Base-by-base conservation (phyloP, 92 coral and sea anemone genomes). In the Micromussa lordhowensis region DNA sequence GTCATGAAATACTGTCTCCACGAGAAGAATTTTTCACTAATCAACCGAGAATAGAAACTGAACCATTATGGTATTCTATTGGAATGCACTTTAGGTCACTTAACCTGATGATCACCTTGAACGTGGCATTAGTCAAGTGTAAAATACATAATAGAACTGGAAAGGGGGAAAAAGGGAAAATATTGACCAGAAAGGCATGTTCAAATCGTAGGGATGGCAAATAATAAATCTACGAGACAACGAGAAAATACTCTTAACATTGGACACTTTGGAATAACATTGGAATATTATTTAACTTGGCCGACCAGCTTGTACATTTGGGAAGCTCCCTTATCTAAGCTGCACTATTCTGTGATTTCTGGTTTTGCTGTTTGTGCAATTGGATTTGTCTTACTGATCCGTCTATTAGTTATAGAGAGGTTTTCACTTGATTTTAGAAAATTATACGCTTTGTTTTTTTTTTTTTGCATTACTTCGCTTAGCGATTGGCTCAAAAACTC, bases 131-230 rank as follows among this genome's bases (percentile, higher is more conserved):
- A 11, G 30, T 12, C 53, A 76, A 44, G 11, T 44, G 80, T 11
- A 22, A 76, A 76, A 36, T 58, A 8, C 3, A 76, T n/a, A 76
- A 22, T 5, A 12, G 80, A 15, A 40, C 30, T 76, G 80, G 16
- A 36, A 44, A 6, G 80, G 14, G 22, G 11, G 58, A 26, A 76
- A 5, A 24, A 7, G 19, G 80, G 2, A 76, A 44, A 44, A 24
- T 76, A 76, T 76, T 76, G 31, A 76, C 54, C 28, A 76, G 11
- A 44, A n/a, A 76, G 80, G 80, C 80, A 76, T 44, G 80, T 76
- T 40, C 21, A n/a, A 36, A 38, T 76, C 14, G 11, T 5, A 24
- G 15, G 34, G 22, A 10, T 15, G 0, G 22, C 18, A 55, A 55
- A 55, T 55, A 16, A 1, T 55, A 55, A 55, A 2, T 54, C 2